These are phyloP conservation scores for Allygus modestus DNA, from an alignment of 2,888 invertebrate genomes.

Conservation along the genomic window DNA sequence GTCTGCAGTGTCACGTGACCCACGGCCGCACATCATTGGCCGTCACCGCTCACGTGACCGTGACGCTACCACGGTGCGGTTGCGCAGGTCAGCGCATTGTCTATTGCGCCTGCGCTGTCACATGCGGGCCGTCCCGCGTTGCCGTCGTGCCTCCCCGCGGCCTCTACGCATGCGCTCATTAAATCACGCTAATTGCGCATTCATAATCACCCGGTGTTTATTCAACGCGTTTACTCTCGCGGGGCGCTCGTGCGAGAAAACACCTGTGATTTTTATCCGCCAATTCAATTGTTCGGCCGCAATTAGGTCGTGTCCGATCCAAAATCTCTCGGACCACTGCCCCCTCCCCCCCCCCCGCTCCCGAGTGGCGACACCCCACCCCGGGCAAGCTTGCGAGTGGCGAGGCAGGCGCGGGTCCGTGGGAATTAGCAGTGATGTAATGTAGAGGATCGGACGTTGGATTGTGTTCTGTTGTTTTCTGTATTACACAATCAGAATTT, in stretches of 20 bases:
- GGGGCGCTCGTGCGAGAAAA: conserved; percentile 52
- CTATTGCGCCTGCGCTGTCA: conserved; percentile 25
- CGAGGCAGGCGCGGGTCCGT: too few relatives aligned
- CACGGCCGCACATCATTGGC: not conserved
- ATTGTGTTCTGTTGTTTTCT: not conserved
- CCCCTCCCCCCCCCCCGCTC: conserved; percentile 59
- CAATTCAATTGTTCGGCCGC: conserved; percentile 64
- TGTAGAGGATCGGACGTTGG: not conserved
- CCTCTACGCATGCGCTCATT: conserved; percentile 47
- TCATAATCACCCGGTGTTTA: conserved; percentile 52
- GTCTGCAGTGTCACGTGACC: too few relatives aligned
- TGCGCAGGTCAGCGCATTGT: conserved; percentile 23
- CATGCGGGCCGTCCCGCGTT: not conserved
- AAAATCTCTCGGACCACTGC: conserved; percentile 59
- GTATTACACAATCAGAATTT: not conserved
- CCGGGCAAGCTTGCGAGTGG: not conserved
- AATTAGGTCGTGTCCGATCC: conserved; percentile 65
- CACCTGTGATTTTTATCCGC: conserved; percentile 60
- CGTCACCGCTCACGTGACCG: not conserved
- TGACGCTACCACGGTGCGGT: not conserved
- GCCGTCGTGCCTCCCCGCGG: conserved; percentile 10
- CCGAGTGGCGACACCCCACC: conserved; percentile 44
- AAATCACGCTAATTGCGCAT: conserved; percentile 50
- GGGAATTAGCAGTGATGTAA: conserved; percentile 35
- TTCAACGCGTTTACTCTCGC: conserved; percentile 35